These are phyloP conservation scores for Phalacrocorax carbo DNA, from an alignment of 2,113 vertebrate genomes.

Conservation along the genomic window DNA sequence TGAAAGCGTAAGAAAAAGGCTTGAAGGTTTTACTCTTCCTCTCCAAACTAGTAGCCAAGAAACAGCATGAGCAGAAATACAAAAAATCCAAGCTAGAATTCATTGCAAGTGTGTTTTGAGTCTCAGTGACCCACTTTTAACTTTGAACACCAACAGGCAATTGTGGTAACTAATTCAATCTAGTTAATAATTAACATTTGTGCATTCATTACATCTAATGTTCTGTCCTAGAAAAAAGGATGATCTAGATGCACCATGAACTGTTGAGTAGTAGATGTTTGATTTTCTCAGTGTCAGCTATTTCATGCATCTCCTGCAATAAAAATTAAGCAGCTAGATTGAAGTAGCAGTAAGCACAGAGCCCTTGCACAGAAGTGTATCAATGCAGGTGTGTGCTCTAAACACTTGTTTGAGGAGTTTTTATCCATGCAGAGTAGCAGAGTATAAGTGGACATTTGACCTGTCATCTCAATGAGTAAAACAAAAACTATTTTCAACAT, in stretches of 20 bases:
- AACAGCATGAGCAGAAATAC: neutral
- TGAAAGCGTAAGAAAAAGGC: neutral
- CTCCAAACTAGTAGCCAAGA: neutral
- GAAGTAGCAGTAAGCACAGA: neutral
- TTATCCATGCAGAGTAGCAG: neutral
- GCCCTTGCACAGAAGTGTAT: neutral
- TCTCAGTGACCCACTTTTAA: conserved; percentile 32
- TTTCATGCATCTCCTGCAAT: neutral
- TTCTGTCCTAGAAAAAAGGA: conserved; percentile 27
- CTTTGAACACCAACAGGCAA: neutral
- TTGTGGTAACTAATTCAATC: conserved; percentile 38
- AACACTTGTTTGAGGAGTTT: neutral
- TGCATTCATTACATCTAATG: neutral
- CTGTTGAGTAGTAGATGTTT: neutral
- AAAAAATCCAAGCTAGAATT: neutral
- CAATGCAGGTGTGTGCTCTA: neutral
- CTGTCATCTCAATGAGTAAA: neutral
- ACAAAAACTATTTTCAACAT: neutral
- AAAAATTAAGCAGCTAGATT: neutral
- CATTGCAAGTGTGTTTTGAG: neutral
- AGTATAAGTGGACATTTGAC: neutral
- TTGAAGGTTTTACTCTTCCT: neutral
- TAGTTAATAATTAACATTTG: conserved; percentile 51
- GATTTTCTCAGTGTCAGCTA: neutral
- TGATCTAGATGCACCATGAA: neutral